A percentile compares a stretch with the other conserved stretches of the same genome.
These are phyloP conservation scores for Micromys minutus DNA, from an alignment of 2,113 vertebrate species.

Conservation along the genomic window DNA sequence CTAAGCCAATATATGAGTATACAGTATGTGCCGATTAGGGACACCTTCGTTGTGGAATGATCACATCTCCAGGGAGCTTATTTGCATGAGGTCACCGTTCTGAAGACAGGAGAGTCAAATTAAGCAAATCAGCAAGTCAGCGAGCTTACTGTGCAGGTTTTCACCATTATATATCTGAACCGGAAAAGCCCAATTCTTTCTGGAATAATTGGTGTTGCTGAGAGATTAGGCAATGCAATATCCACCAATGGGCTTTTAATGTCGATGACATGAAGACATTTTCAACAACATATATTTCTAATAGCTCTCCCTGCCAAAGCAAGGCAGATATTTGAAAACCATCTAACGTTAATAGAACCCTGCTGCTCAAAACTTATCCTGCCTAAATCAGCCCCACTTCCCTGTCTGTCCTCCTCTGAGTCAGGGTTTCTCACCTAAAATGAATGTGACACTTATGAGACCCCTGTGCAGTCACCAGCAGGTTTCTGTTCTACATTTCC, in stretches of 20 bases:
- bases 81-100: neutral
- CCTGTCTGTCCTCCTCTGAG: neutral
- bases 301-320: conserved; percentile 3
- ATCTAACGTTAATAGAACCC: neutral
- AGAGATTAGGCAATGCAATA: conserved; percentile 50
- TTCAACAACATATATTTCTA: conserved; percentile 13
- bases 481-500: conserved; percentile 25
- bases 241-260: conserved; percentile 52
- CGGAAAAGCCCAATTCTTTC: conserved; percentile 7
- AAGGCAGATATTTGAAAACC: conserved; percentile 29
- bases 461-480: conserved; percentile 5
- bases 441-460: neutral
- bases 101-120: neutral
- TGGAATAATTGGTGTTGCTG: neutral
- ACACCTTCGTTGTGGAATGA: neutral
- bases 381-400: neutral
- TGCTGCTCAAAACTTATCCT: conserved; percentile 10
- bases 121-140: neutral
- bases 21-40: neutral
- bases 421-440: conserved; percentile 26
- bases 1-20: neutral
- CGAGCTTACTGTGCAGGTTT: neutral
- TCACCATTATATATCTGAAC: conserved; percentile 1
- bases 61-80: neutral
- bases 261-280: conserved; percentile 22